These are phyloP conservation scores for Acromyrmex echinatior DNA, from an alignment of 1,140 invertebrate species.

Conservation along the genomic window DNA sequence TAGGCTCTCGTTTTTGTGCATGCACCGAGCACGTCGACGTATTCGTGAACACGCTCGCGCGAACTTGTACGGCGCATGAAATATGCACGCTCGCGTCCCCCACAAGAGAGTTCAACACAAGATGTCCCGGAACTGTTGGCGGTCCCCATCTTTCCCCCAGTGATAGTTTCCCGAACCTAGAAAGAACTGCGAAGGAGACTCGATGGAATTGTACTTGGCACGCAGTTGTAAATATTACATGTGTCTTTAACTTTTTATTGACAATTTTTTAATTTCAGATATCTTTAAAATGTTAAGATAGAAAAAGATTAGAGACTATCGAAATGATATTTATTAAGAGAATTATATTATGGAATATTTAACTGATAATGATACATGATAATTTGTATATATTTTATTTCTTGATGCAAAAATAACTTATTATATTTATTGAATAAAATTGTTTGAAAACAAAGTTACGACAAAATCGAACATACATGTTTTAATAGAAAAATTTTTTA, in stretches of 20 bases:
- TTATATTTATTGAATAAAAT: not conserved
- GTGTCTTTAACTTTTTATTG: not conserved
- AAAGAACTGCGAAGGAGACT: not conserved
- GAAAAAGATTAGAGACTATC: not conserved
- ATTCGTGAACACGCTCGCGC: conserved; percentile 68
- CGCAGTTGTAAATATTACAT: not conserved
- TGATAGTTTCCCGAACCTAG: not conserved
- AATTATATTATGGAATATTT: conserved; percentile 4
- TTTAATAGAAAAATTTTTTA: not conserved
- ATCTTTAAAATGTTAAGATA: not conserved
- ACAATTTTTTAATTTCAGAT: not conserved
- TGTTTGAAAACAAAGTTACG: not conserved
- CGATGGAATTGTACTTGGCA: not conserved
- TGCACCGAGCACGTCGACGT: conserved; percentile 32
- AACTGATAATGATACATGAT: not conserved
- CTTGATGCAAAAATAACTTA: not conserved
- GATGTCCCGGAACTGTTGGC: conserved; percentile 1
- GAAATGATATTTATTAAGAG: not conserved
- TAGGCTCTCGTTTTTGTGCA: conserved; percentile 72
- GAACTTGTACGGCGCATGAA: conserved; percentile 40
- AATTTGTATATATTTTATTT: not conserved
- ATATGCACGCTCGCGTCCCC: conserved; percentile 40
- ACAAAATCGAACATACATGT: not conserved
- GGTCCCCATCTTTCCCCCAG: not conserved
- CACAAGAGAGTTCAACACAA: conserved; percentile 7